These are phyloP conservation scores for Bujurquina vittata DNA, from an alignment of 2,113 vertebrate species.

Conservation along the genomic window DNA sequence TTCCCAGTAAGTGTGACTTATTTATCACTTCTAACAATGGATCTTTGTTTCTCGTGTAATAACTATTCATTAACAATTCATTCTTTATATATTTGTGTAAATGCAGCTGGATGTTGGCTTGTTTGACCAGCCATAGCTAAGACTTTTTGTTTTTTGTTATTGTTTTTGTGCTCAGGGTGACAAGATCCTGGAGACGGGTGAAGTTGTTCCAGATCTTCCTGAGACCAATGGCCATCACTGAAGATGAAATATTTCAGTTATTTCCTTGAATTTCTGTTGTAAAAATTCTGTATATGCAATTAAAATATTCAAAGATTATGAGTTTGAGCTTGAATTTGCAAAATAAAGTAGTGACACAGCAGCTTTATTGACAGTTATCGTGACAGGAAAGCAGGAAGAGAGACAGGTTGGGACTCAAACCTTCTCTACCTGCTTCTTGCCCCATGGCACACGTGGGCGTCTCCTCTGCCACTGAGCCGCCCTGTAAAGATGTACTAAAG, in stretches of 20 bases:
- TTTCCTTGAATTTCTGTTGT: conserved; percentile 52
- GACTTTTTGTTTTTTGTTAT: not conserved
- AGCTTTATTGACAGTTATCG: too few relatives aligned
- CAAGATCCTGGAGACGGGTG: conserved; percentile 86
- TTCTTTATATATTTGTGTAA: not conserved
- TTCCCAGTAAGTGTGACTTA: conserved; percentile 86
- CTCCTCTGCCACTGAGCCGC: too few relatives aligned
- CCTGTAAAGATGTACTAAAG: too few relatives aligned
- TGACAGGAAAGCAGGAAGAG: too few relatives aligned
- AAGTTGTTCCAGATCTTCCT: conserved; percentile 85
- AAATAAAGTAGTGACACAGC: not conserved
- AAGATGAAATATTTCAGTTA: conserved; percentile 61
- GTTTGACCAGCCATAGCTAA: not conserved
- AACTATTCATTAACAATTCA: not conserved
- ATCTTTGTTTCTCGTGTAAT: not conserved
- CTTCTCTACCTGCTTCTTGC: too few relatives aligned
- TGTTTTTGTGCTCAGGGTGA: conserved; percentile 83
- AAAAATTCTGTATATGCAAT: conserved; percentile 74
- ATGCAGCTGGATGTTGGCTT: not conserved
- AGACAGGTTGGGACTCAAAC: too few relatives aligned
- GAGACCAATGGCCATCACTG: conserved; percentile 83
- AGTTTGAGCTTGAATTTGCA: not conserved
- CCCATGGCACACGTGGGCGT: too few relatives aligned
- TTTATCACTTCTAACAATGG: not conserved
- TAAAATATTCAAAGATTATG: conserved; percentile 59